Evolutionary conservation across 2,797 vertebrate species (phyloP), one percentile per base, ranked within the genome.

Genomic region (Luscinia megarhynchos): DNA sequence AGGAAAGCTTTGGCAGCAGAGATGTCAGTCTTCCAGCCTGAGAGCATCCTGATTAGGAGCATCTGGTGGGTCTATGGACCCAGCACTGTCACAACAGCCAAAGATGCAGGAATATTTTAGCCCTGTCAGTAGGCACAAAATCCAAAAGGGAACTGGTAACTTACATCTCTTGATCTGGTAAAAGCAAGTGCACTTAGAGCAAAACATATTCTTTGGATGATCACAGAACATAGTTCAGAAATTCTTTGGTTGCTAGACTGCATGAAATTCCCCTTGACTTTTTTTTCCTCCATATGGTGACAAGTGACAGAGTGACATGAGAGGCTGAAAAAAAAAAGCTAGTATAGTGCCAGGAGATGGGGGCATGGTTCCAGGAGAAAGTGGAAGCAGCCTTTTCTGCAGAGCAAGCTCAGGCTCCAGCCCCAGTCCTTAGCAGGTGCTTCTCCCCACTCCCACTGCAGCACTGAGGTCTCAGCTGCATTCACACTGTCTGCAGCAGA

Each of bases 1-100:
- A 81, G 59, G 70, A 91, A 93, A 77, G n/a, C 34, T 90, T 79
- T 69, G 86, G 73, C 76, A 94, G 74, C 62, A 88, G 51, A 87
- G 54, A 79, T 55, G 70, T 78, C 85, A 79, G 55, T 86, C 80
- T 93, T 84, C 74, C 74, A 95, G 83, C 45, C 73, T 62, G 43
- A 84, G 69, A 89, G 38, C 53, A 70, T 54, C 36, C 63, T 1
- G 4, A 55, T 41, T 59, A 57, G 85, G 29, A 82, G 55, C 84
- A 87, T 67, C 38, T 85, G 72, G 38, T 82, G 46, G 12, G 30
- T 82, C 74, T 89, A 9, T 21, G 75, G 46, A 82, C 75, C 13
- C 87, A 36, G 64, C 45, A 48, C 40, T 66, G 34, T 32, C 21
- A 2, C 5, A 84, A 73, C 43, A 93, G 84, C 66, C 70, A 89